Conservation (phyloP, 2,797 vertebrate species). For the Spea hammondii region DNA sequence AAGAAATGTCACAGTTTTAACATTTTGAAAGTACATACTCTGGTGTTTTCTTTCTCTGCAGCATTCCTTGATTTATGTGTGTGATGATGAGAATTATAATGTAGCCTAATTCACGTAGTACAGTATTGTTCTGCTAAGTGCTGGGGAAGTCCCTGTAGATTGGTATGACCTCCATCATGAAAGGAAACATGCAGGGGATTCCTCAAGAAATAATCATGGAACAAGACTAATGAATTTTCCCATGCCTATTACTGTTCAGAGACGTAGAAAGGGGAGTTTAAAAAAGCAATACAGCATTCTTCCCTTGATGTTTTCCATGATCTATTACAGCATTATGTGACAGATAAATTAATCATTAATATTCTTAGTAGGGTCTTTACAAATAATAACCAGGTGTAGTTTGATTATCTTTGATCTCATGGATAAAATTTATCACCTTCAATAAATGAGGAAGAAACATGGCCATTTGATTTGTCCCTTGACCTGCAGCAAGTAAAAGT, state of each 20-base stretch:
- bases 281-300: constrained; percentile 76
- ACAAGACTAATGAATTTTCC: constrained; percentile 76
- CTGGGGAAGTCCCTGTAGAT: constrained; percentile 69
- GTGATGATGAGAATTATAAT: constrained; percentile 76
- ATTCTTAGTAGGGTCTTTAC: constrained; percentile 78
- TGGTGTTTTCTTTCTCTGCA: constrained; percentile 68
- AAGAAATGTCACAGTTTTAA: constrained; percentile 2
- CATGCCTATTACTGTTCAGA: constrained; percentile 77
- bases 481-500: constrained; percentile 51
- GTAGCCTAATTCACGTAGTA: constrained; percentile 79
- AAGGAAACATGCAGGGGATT: constrained; percentile 78
- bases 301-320: constrained; percentile 79
- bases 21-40: constrained; percentile 32
- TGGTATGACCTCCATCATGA: constrained; percentile 73
- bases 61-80: constrained; percentile 74
- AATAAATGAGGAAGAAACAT: constrained; percentile 56
- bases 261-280: constrained; percentile 72
- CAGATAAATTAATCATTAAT: constrained; percentile 73
- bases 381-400: constrained; percentile 80
- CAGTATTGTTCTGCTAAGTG: constrained; percentile 76
- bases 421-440: constrained; percentile 64
- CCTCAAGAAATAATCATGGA: constrained; percentile 77
- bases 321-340: constrained; percentile 74
- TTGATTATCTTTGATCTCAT: constrained; percentile 71
- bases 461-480: constrained; percentile 61